Percentiles rank a stretch among this genome's conserved stretches.
These are phyloP conservation scores for Strix uralensis DNA, from an alignment of 2,113 vertebrate genomes.

Conservation along the genomic window DNA sequence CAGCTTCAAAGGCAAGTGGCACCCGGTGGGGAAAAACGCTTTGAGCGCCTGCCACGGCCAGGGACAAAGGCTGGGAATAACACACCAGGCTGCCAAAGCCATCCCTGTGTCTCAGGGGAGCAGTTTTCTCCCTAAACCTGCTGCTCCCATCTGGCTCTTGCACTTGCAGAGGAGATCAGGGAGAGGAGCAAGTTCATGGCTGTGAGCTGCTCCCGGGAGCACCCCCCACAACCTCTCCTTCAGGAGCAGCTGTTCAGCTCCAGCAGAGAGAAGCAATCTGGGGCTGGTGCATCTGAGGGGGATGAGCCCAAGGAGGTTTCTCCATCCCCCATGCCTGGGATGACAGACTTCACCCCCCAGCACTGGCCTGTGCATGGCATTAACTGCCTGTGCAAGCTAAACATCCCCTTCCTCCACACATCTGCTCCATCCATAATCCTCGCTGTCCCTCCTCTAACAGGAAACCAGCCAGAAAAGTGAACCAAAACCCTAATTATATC, in stretches of 20 bases:
- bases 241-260: neutral
- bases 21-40: neutral
- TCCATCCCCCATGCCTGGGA: neutral
- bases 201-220: neutral
- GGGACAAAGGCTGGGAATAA: neutral
- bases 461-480: conserved; percentile 49
- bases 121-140: neutral
- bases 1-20: neutral
- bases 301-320: neutral
- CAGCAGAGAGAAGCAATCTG: neutral
- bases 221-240: neutral
- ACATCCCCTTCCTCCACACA: conserved; percentile 25
- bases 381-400: neutral
- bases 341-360: neutral
- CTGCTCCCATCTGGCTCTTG: neutral
- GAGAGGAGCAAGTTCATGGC: neutral
- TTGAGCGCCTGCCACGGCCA: neutral
- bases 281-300: neutral
- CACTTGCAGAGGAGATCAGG: neutral
- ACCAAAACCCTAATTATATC: conserved; percentile 49
- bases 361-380: neutral
- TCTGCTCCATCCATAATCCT: conserved; percentile 42
- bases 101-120: rapidly evolving
- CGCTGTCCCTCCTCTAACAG: neutral
- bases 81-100: neutral